These are phyloP conservation scores for Epistrophe grossulariae DNA, from an alignment of 2,888 invertebrate genomes.

Conservation along the genomic window DNA sequence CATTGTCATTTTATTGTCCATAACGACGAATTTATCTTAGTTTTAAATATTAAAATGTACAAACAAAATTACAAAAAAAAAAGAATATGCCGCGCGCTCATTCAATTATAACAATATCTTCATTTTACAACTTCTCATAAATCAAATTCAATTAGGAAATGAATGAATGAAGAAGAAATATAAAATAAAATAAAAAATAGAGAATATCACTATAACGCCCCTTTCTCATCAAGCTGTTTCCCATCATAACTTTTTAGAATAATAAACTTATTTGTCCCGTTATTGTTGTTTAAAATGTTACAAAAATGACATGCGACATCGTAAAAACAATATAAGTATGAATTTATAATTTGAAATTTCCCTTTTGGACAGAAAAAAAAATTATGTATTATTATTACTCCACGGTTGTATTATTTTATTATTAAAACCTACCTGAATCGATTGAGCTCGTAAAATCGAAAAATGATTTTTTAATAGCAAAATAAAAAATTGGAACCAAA, in stretches of 20 bases:
- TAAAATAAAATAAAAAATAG: not conserved
- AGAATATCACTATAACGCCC: conserved; percentile 46
- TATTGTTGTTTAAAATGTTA: conserved; percentile 27
- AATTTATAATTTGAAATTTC: conserved; percentile 61
- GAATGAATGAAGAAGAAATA: conserved; percentile 28
- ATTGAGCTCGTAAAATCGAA: conserved; percentile 59
- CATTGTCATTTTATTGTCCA: conserved; percentile 39
- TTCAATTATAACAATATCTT: conserved; percentile 40
- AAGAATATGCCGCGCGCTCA: not conserved
- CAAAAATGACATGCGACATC: conserved; percentile 49
- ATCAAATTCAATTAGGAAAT: conserved; percentile 69
- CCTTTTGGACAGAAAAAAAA: not conserved
- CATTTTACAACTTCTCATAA: conserved; percentile 49
- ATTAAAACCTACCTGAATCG: conserved; percentile 27
- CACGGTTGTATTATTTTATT: conserved; percentile 10
- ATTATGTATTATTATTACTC: conserved; percentile 10
- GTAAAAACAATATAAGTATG: conserved; percentile 53
- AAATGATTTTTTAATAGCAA: conserved; percentile 54
- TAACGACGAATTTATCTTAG: conserved; percentile 41
- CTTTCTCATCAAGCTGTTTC: conserved; percentile 59
- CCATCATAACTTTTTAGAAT: conserved; percentile 48
- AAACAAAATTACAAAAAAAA: conserved; percentile 10
- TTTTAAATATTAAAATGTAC: conserved; percentile 20
- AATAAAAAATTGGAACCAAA: conserved; percentile 28
- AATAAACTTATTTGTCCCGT: conserved; percentile 68